These are phyloP conservation scores for Patella depressa DNA, from an alignment of 2,888 invertebrate genomes.

Conservation along the genomic window DNA sequence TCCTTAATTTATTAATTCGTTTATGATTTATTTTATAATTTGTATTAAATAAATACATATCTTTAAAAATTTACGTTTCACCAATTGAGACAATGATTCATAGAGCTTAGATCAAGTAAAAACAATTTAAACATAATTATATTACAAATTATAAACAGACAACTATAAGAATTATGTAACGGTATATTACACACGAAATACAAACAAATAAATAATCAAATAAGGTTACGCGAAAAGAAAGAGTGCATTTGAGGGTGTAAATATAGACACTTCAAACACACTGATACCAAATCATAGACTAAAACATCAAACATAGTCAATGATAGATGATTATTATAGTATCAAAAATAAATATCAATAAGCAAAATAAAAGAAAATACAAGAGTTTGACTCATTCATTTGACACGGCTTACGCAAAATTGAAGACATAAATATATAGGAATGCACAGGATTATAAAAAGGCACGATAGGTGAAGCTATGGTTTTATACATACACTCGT, in stretches of 20 bases:
- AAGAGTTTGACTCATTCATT: too few relatives aligned
- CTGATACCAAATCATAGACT: not conserved
- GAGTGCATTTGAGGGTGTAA: not conserved
- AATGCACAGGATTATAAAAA: not conserved
- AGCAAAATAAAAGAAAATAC: not conserved
- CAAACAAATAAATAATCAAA: not conserved
- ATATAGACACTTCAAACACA: conserved; percentile 1
- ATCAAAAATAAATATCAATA: conserved; percentile 7
- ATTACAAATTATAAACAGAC: not conserved
- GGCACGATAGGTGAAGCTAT: not conserved
- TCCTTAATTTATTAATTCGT: too few relatives aligned
- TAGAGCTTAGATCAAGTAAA: not conserved
- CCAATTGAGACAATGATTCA: too few relatives aligned
- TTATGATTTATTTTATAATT: too few relatives aligned
- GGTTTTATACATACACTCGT: not conserved
- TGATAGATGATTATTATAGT: not conserved
- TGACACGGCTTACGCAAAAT: not conserved
- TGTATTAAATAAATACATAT: too few relatives aligned
- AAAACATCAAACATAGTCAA: not conserved
- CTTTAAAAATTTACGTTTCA: too few relatives aligned
- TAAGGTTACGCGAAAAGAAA: not conserved
- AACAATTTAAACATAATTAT: not conserved
- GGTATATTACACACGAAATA: not conserved
- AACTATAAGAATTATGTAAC: not conserved
- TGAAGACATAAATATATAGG: not conserved